These are phyloP conservation scores for Datnioides undecimradiatus DNA, from an alignment of 2,113 vertebrate genomes.

Conservation along the genomic window DNA sequence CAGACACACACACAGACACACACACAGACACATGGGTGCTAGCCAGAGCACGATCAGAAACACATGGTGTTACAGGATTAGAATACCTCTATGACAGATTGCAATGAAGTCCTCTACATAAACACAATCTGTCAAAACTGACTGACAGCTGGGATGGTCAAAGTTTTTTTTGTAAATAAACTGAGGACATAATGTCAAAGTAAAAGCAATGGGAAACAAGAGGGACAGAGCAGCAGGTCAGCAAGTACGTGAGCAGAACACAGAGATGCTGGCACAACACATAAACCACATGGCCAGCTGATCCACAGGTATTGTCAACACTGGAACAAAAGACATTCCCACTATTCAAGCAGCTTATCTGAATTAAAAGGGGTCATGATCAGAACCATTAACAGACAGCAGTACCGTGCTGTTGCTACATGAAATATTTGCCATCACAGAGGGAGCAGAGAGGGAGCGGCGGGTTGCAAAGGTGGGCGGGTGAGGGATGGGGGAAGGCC, in stretches of 20 bases:
- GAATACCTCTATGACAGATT: constrained; percentile 43
- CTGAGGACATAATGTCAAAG: constrained; percentile 8
- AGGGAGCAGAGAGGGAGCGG: constrained; percentile 83
- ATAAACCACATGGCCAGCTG: constrained; percentile 15
- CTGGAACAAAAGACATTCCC: constrained; percentile 9
- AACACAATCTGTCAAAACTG: constrained; percentile 28
- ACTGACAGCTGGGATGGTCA: constrained; percentile 42
- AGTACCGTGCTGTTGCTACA: constrained; percentile 82
- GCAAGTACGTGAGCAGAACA: neutral
- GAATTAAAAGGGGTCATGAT: constrained; percentile 27
- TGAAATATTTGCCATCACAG: constrained; percentile 71
- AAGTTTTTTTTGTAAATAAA: constrained; percentile 8
- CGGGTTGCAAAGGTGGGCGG: constrained; percentile 85
- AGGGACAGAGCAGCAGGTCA: constrained; percentile 9
- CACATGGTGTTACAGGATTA: constrained; percentile 32
- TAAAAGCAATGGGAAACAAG: constrained; percentile 16
- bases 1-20: constrained; percentile 20
- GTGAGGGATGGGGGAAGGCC: constrained; percentile 78
- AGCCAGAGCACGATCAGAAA: constrained; percentile 25
- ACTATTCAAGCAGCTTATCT: constrained; percentile 28
- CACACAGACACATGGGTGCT: neutral
- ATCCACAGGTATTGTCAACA: constrained; percentile 13
- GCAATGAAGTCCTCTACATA: constrained; percentile 27
- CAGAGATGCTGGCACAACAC: neutral
- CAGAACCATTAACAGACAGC: constrained; percentile 32